Conservation (phyloP, 2,888 invertebrate species). For the Isotomurus palustris region DNA sequence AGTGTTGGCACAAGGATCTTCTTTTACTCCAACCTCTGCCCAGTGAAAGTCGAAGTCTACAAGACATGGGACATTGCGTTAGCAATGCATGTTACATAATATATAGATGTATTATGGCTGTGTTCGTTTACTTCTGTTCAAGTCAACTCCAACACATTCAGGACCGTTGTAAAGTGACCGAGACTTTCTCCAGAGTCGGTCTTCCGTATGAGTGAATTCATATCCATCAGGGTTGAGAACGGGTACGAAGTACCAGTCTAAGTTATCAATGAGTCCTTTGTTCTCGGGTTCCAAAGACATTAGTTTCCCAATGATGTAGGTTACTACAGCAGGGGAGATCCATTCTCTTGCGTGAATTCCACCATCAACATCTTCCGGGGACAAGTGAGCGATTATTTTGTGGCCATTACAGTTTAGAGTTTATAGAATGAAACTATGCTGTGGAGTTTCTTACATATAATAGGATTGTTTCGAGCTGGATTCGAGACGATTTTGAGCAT, state of each 20-base stretch:
- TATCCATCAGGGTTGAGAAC: conserved; percentile 63
- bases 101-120: background rate
- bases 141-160: conserved; percentile 68
- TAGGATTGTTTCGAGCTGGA: conserved; percentile 48
- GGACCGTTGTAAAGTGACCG: conserved; percentile 51
- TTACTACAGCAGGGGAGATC: conserved; percentile 43
- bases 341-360: conserved; percentile 54
- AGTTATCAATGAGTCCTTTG: conserved; percentile 52
- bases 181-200: conserved; percentile 73
- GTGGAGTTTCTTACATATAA: too few relatives aligned
- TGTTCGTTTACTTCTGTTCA: conserved; percentile 61
- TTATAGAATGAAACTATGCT: too few relatives aligned
- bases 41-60: conserved; percentile 54
- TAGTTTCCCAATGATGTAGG: conserved; percentile 54
- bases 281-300: conserved; percentile 54
- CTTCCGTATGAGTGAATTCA: conserved; percentile 50
- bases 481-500: conserved; percentile 50
- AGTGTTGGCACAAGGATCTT: conserved; percentile 51
- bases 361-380: too few relatives aligned
- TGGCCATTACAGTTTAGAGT: too few relatives aligned
- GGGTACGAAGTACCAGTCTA: conserved; percentile 68
- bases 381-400: too few relatives aligned
- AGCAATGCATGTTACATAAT: background rate
- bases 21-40: conserved; percentile 54
- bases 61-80: conserved; percentile 2